Evolutionary conservation across 2,888 invertebrate species (phyloP), one percentile per base, ranked within the genome.

Genomic region (Fragum sueziense): DNA sequence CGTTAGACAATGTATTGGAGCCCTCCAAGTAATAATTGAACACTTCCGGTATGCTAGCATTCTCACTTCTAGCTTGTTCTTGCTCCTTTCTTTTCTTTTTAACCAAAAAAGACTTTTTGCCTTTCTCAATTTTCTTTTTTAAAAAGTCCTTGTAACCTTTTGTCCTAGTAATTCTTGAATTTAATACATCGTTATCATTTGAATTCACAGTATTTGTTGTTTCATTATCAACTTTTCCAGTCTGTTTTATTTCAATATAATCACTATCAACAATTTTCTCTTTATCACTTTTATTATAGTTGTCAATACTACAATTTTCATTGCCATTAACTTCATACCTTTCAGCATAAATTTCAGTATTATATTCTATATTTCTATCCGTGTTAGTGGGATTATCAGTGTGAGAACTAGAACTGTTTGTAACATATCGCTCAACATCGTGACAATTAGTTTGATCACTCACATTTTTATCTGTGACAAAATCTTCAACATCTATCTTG

Each of bases 121-220:
- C 65, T 17, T 27, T 65, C 34, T 73, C 65, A 47, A 51, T 51
- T 41, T 71, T 71, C 31, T 27, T 37, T 29, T 59, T 37, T 11
- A 62, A 37, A 14, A 37, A 6, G 14, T 37, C 14, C 37, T n/a
- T 47, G 47, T n/a, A 47, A 9, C 17, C 7, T 47, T 9, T 14
- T 47, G 3, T 47, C 47, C 3, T 47, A n/a, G n/a, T n/a, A n/a
- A n/a, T n/a, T n/a, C n/a, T 47, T 47, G 47, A 47, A 47, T 14
- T 52, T 9, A 41, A 52, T n/a, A 52, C 52, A 52, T 52, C 52
- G 52, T 6, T n/a, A 41, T 22, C 52, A 37, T 37, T 37, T 37
- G 37, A 37, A 9, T 6, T 37, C 6, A 37, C 37, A 37, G 37
- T 37, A 14, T 37, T 14, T 37, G 37, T 47, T 47, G n/a, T 47